Percentiles rank a stretch among this genome's conserved stretches.
These are phyloP conservation scores for Mythimna ferrago DNA, from an alignment of 2,888 invertebrate species.

Conservation along the genomic window DNA sequence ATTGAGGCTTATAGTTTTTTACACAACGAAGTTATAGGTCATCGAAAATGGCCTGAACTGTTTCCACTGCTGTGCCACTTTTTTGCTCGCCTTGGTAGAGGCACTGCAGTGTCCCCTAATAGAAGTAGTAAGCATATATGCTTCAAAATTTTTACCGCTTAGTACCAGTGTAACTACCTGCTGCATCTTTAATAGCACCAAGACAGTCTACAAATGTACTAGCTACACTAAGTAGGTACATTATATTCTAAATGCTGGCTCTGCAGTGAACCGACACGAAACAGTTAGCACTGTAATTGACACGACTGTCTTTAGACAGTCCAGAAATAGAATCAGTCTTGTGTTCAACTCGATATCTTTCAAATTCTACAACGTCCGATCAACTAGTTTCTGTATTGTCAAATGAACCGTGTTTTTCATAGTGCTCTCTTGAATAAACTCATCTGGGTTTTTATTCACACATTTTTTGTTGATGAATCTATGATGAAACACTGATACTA, in stretches of 20 bases:
- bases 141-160: too few relatives aligned
- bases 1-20: too few relatives aligned
- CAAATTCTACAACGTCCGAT: constrained; percentile 2
- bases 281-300: constrained; percentile 39
- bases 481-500: background rate
- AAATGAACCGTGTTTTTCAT: background rate
- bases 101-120: too few relatives aligned
- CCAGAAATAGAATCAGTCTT: constrained; percentile 30
- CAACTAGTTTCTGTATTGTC: background rate
- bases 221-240: background rate
- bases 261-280: constrained; percentile 18
- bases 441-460: background rate
- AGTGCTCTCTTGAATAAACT: too few relatives aligned
- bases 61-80: too few relatives aligned
- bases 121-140: too few relatives aligned
- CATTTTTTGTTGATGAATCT: background rate
- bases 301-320: constrained; percentile 27
- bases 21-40: too few relatives aligned
- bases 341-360: constrained; percentile 3
- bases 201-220: constrained; percentile 1
- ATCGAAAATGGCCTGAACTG: too few relatives aligned
- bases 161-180: too few relatives aligned
- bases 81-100: too few relatives aligned
- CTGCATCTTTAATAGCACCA: background rate
- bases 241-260: constrained; percentile 19